Percentiles rank a stretch among this genome's conserved stretches.
Evolutionary conservation across 2,797 vertebrate species (phyloP).

Genomic region (Malacoctenus gilli): DNA sequence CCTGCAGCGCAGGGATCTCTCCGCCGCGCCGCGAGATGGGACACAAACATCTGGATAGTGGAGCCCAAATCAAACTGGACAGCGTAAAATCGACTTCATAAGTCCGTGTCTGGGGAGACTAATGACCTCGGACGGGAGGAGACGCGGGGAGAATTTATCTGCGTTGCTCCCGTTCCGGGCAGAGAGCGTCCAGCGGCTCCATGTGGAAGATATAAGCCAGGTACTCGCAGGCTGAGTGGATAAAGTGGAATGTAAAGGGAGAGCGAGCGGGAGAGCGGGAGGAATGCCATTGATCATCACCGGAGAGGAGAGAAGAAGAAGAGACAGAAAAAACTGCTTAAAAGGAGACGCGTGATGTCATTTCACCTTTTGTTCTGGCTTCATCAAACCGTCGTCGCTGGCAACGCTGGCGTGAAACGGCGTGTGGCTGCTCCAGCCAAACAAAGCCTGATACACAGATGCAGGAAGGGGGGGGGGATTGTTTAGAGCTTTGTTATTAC

Average conservation of each 20-base stretch:
- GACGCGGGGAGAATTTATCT: slow-evolving; percentile 74
- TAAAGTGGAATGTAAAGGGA: slow-evolving; percentile 77
- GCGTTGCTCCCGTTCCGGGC: slow-evolving; percentile 77
- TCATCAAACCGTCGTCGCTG: slow-evolving; percentile 23
- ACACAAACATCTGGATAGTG: slow-evolving; percentile 79
- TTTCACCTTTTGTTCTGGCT: slow-evolving; percentile 7
- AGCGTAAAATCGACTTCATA: slow-evolving; percentile 85
- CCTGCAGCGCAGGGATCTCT: slow-evolving; percentile 51
- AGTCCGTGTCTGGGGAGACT: slow-evolving; percentile 79
- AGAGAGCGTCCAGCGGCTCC: slow-evolving; percentile 74
- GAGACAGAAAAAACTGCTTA: slow-evolving; percentile 43
- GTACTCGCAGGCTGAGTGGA: slow-evolving; percentile 76
- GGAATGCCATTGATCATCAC: slow-evolving; percentile 79
- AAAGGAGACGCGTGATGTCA: slow-evolving; percentile 20
- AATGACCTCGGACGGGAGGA: slow-evolving; percentile 75
- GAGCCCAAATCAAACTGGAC: slow-evolving; percentile 79
- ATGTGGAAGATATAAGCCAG: slow-evolving; percentile 87
- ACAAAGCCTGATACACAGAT: slow-evolving; percentile 43
- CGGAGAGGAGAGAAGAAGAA: slow-evolving; percentile 34
- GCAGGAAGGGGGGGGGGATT: slow-evolving; percentile 61
- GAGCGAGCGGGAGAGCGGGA: slow-evolving; percentile 44
- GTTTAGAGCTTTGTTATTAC: slow-evolving; percentile 83
- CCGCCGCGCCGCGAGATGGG: slow-evolving; percentile 40
- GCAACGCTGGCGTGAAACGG: slow-evolving; percentile 16
- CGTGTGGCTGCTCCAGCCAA: slow-evolving; percentile 30